These are phyloP conservation scores for Kryptolebias marmoratus DNA, from an alignment of 2,113 vertebrate genomes.

Conservation along the genomic window DNA sequence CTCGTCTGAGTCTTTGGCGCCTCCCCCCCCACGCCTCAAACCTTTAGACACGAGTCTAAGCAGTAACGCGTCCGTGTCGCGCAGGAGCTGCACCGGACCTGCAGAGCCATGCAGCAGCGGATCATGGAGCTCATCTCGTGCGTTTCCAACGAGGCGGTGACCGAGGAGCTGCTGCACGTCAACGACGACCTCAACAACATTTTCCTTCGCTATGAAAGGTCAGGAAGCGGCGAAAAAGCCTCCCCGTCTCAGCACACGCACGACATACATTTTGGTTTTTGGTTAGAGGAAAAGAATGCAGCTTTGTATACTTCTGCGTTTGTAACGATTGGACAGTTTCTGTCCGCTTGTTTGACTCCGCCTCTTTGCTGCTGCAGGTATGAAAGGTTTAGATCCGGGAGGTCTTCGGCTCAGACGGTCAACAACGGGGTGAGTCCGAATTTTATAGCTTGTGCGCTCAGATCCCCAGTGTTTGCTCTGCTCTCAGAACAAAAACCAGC, in stretches of 20 bases:
- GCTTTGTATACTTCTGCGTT: neutral
- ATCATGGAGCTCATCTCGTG: constrained; percentile 95
- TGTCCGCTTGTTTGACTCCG: neutral
- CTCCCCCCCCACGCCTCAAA: neutral
- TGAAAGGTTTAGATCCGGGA: constrained; percentile 90
- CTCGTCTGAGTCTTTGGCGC: too few species aligned
- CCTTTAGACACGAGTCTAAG: neutral
- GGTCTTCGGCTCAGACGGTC: constrained; percentile 84
- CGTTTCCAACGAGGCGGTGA: constrained; percentile 95
- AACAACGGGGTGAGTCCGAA: constrained; percentile 91
- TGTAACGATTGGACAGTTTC: neutral
- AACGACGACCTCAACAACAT: constrained; percentile 99
- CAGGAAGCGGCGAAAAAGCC: neutral
- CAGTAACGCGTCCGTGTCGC: neutral
- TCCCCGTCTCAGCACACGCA: too few species aligned
- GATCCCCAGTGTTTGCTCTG: neutral
- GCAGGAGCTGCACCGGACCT: constrained; percentile 96
- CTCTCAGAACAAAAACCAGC: too few species aligned
- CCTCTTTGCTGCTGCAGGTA: constrained; percentile 81
- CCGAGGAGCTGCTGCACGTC: constrained; percentile 93
- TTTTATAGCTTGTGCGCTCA: constrained; percentile 1
- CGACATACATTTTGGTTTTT: neutral
- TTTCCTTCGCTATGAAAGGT: constrained; percentile 96
- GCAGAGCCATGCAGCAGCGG: constrained; percentile 95
- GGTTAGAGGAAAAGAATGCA: neutral